Percentiles rank a stretch among this genome's conserved stretches.
Conservation (phyloP, 2,888 invertebrate genomes). For the Cetonia aurata region DNA sequence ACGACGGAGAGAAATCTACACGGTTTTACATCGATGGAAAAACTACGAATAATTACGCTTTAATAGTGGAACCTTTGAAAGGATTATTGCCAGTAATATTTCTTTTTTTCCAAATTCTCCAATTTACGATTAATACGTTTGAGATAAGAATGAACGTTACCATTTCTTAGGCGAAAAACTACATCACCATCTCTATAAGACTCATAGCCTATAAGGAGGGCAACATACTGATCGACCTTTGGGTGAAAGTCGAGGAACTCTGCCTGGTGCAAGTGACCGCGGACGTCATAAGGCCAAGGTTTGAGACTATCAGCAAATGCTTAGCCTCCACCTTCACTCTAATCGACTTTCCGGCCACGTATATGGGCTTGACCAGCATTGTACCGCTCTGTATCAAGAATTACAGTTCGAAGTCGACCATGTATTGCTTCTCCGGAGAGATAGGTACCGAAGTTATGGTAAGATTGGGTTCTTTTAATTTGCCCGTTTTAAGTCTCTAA, state of each 20-base stretch:
- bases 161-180: conserved; percentile 54
- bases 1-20: conserved; percentile 28
- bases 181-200: conserved; percentile 59
- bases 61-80: conserved; percentile 37
- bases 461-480: conserved; percentile 51
- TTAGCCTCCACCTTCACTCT: conserved; percentile 63
- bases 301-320: conserved; percentile 63
- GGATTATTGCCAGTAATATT: conserved; percentile 33
- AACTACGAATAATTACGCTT: not conserved
- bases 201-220: conserved; percentile 63
- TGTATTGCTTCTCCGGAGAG: conserved; percentile 64
- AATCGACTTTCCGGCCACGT: conserved; percentile 65
- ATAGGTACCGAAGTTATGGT: conserved; percentile 58
- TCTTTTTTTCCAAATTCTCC: too few relatives aligned
- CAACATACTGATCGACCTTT: conserved; percentile 64
- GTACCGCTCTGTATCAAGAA: conserved; percentile 65
- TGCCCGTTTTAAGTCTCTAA: not conserved
- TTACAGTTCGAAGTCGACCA: conserved; percentile 62
- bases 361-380: conserved; percentile 60
- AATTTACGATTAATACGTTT: too few relatives aligned
- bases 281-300: conserved; percentile 61
- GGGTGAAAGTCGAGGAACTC: conserved; percentile 64
- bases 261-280: conserved; percentile 58
- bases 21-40: conserved; percentile 32
- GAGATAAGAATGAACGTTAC: too few relatives aligned